A percentile compares a stretch with the other conserved stretches of the same genome.
Conservation (phyloP, 2,888 invertebrate species). For the Perizoma flavofasciatum region DNA sequence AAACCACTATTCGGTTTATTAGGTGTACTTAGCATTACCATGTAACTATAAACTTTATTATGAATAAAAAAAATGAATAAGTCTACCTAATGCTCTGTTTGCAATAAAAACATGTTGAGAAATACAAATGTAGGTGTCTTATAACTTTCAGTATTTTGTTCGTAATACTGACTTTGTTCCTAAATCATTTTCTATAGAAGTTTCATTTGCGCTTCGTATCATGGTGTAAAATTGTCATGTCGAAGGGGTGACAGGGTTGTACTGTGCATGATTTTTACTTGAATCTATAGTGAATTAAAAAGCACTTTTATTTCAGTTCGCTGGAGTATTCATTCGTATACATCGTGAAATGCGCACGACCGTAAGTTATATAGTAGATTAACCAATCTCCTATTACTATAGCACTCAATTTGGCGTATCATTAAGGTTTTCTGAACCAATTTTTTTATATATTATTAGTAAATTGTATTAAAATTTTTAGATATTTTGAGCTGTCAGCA, state of each 20-base stretch:
- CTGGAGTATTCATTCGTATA: conserved; percentile 69
- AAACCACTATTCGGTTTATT: too few relatives aligned
- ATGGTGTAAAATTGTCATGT: neutral
- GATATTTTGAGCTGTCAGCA: conserved; percentile 88
- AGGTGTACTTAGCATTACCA: too few relatives aligned
- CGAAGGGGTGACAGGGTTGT: conserved; percentile 5
- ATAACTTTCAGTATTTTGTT: too few relatives aligned
- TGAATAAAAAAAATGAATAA: too few relatives aligned
- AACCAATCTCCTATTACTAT: too few relatives aligned
- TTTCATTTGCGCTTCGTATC: conserved; percentile 1
- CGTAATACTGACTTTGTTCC: neutral
- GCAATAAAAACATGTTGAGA: too few relatives aligned
- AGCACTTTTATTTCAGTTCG: conserved; percentile 58
- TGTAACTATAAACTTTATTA: too few relatives aligned
- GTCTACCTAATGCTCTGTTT: too few relatives aligned
- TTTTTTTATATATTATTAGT: neutral
- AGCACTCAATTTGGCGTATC: too few relatives aligned
- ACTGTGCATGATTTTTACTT: conserved; percentile 23
- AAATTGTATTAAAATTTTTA: conserved; percentile 49
- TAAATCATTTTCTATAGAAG: neutral
- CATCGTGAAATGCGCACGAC: conserved; percentile 72
- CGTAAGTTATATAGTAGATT: conserved; percentile 67
- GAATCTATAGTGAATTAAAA: neutral
- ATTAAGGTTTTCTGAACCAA: neutral
- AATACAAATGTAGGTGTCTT: too few relatives aligned